phyloP scores from a whole-genome alignment of 2,888 invertebrate genomes.

The Thymelicus lineola region DNA sequence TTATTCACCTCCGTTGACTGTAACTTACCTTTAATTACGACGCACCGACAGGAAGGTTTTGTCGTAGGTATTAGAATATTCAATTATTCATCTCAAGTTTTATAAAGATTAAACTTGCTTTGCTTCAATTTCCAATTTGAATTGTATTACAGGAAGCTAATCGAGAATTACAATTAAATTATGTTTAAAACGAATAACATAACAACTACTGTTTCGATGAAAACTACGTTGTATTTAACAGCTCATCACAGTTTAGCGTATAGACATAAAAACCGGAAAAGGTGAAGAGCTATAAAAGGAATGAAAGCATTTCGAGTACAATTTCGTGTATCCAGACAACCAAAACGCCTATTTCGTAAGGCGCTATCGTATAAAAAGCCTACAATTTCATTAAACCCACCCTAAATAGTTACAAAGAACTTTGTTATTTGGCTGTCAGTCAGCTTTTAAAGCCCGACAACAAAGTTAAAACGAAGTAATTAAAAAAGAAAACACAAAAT shows the following conservation, averaged over 20 bases:
- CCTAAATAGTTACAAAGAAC: conserved; percentile 82
- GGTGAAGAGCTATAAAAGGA: conserved; percentile 43
- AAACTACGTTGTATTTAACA: background rate
- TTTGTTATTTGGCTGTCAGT: conserved; percentile 84
- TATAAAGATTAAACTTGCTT: conserved; percentile 20
- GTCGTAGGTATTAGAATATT: conserved; percentile 3
- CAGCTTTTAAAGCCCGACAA: conserved; percentile 82
- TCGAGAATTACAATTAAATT: too few species aligned
- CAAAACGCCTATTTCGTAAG: conserved; percentile 61
- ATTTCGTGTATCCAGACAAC: conserved; percentile 51
- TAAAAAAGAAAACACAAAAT: conserved; percentile 85
- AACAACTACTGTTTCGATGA: background rate
- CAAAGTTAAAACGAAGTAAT: conserved; percentile 85
- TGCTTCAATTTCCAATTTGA: background rate
- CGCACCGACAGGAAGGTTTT: conserved; percentile 30
- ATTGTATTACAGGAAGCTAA: background rate
- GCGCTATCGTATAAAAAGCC: conserved; percentile 67
- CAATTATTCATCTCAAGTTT: conserved; percentile 45
- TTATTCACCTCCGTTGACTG: conserved; percentile 55
- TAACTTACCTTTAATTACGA: conserved; percentile 52
- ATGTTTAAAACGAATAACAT: background rate
- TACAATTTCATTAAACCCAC: conserved; percentile 78
- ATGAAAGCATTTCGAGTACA: conserved; percentile 45
- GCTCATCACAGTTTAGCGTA: conserved; percentile 13
- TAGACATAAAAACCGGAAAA: conserved; percentile 33